Conservation (phyloP, 2,113 vertebrate genomes). For the Atherinomorus stipes region DNA sequence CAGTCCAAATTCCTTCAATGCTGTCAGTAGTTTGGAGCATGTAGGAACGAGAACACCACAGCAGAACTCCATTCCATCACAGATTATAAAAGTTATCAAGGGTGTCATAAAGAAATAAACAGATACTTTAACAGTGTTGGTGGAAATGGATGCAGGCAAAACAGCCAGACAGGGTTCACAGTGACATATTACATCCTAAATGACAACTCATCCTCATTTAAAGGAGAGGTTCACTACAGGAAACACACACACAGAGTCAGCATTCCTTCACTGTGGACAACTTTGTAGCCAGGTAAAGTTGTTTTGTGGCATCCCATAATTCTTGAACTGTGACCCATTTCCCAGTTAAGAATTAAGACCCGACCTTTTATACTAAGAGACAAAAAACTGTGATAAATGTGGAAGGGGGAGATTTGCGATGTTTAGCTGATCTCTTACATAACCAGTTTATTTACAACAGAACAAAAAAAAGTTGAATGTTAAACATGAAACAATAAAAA, state of each 20-base stretch:
- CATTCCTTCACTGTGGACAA: constrained; percentile 57
- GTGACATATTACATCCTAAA: constrained; percentile 34
- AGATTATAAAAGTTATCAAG: too few relatives aligned
- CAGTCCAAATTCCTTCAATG: constrained; percentile 71
- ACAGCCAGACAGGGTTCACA: constrained; percentile 23
- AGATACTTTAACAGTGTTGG: constrained; percentile 41
- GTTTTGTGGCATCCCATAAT: constrained; percentile 46
- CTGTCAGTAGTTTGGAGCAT: constrained; percentile 69
- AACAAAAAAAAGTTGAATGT: too few relatives aligned
- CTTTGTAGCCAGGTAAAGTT: constrained; percentile 39
- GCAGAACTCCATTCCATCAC: too few relatives aligned
- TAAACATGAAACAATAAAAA: too few relatives aligned
- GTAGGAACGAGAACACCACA: constrained; percentile 65
- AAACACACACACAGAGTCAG: constrained; percentile 5
- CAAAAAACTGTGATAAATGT: not conserved
- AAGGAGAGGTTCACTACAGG: constrained; percentile 40
- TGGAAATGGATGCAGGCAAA: constrained; percentile 10
- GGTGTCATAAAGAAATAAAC: not conserved
- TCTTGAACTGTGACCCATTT: constrained; percentile 41
- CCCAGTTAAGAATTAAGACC: constrained; percentile 45
- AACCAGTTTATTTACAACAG: too few relatives aligned
- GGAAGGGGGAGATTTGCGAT: too few relatives aligned
- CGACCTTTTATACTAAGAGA: constrained; percentile 58
- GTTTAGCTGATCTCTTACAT: too few relatives aligned
- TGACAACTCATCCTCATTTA: constrained; percentile 29